These are phyloP conservation scores for Andrena cerasifolii DNA, from an alignment of 1,140 invertebrate genomes.

Conservation along the genomic window DNA sequence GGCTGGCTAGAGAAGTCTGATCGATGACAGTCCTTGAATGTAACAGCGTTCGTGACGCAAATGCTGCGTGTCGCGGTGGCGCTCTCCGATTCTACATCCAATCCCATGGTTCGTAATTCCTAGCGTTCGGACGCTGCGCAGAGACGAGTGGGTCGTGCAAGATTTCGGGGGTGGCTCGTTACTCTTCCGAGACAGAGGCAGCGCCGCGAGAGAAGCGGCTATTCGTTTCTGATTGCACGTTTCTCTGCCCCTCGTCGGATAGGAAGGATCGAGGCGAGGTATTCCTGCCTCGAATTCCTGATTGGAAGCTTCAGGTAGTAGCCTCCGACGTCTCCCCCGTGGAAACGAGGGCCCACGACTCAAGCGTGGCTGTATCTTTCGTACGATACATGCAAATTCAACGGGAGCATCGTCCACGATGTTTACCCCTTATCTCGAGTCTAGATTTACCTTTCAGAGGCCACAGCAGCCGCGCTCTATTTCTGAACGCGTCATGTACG, in stretches of 20 bases:
- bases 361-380: not conserved
- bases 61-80: no score
- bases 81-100: not conserved
- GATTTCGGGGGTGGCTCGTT: conserved; percentile 29
- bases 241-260: not conserved
- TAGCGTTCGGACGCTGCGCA: not conserved
- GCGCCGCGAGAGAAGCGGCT: not conserved
- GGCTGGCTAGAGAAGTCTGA: no score
- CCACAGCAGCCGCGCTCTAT: no score
- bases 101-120: conserved; percentile 9
- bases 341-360: not conserved
- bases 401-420: not conserved
- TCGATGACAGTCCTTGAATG: no score
- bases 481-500: no score
- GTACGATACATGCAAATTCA: not conserved
- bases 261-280: conserved; percentile 18
- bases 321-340: not conserved
- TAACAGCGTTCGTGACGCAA: no score
- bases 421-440: no score
- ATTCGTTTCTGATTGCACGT: conserved; percentile 34
- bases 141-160: not conserved
- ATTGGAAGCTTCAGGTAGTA: not conserved
- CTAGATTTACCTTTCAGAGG: no score
- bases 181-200: conserved; percentile 44
- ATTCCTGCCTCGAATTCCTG: conserved; percentile 5